Evolutionary conservation across 53 echinoderm and acorn worm species (phyloP), one percentile per base, ranked within the genome.

Genomic region (Patiria pectinifera): DNA sequence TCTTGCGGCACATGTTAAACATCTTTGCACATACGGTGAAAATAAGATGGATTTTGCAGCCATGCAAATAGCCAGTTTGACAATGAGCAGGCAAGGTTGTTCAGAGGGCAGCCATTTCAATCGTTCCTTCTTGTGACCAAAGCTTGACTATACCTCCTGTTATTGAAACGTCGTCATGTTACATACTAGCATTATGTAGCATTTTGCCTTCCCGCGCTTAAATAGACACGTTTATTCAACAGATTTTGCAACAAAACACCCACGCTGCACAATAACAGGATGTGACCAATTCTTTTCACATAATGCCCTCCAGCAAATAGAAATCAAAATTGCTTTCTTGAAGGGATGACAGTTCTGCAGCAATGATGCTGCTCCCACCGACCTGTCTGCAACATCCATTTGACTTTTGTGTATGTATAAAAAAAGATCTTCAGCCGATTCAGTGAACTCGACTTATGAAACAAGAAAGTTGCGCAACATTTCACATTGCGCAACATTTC

Each of bases 161-260:
- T 66, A 66, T 66, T 66, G 66, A 3, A 66, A 16, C 14, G 66
- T 66, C 12, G 3, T 66, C 10, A 66, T 4, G 24, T 23, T 74
- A 74, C 74, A 74, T 24, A 74, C 44, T 25, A 59, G 62, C 43
- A 62, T 19, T 24, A 19, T 84, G 84, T 84, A 63, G 45, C 63
- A 62, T 35, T 63, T 18, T 19, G 35, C 44, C 18, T 15, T 45
- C 69, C 62, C 24, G 74, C 4, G 74, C 19, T 8, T n/a, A 14
- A 43, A 44, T 43, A 84, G 45, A 84, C 63, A 63, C 18, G 62
- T 43, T 59, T 21, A 25, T 60, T 69, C 26, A 62, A 62, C 84
- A 44, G 59, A 66, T 84, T 66, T 84, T 43, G 43, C 66, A 69
- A 84, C 45, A 84, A 63, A 84, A 84, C 44, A 84, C 62, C 25